Evolutionary conservation across 2,888 invertebrate species (phyloP).

Genomic region (Poecilus cupreus): DNA sequence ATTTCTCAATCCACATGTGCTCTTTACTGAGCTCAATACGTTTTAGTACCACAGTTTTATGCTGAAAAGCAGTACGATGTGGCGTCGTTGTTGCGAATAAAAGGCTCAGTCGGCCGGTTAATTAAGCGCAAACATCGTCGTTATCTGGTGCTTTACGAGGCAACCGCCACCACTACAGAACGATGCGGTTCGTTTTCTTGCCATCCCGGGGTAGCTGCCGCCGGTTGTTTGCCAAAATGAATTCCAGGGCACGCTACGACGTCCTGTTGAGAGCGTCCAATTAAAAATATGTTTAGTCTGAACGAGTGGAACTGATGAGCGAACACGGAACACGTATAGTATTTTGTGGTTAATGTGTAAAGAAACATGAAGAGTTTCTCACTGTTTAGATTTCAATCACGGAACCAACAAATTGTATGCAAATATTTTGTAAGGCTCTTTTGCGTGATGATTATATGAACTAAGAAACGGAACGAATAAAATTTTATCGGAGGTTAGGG

Average conservation of each 20-base stretch:
- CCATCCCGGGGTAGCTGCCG: too few relatives aligned
- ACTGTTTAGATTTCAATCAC: background rate
- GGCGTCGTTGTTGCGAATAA: constrained; percentile 29
- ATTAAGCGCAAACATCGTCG: constrained; percentile 43
- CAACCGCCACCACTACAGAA: background rate
- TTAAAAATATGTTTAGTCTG: constrained; percentile 30
- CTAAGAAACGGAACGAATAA: too few relatives aligned
- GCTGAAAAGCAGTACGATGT: background rate
- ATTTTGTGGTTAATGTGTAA: background rate
- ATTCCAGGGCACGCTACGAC: constrained; percentile 27
- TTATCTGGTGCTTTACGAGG: constrained; percentile 34
- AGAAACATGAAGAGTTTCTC: background rate
- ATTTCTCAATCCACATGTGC: background rate
- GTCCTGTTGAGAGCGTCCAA: constrained; percentile 7
- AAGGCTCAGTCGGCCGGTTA: constrained; percentile 37
- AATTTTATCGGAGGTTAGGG: too few relatives aligned
- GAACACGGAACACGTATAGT: background rate
- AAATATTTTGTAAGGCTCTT: too few relatives aligned
- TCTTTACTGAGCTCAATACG: background rate
- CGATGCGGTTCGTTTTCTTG: constrained; percentile 27
- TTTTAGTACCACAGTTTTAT: background rate
- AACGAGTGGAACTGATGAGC: constrained; percentile 33
- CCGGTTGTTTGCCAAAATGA: constrained; percentile 18
- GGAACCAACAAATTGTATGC: background rate
- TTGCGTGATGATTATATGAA: too few relatives aligned